phyloP scores from a whole-genome alignment of 2,888 invertebrate species.

The Tigriopus californicus region DNA sequence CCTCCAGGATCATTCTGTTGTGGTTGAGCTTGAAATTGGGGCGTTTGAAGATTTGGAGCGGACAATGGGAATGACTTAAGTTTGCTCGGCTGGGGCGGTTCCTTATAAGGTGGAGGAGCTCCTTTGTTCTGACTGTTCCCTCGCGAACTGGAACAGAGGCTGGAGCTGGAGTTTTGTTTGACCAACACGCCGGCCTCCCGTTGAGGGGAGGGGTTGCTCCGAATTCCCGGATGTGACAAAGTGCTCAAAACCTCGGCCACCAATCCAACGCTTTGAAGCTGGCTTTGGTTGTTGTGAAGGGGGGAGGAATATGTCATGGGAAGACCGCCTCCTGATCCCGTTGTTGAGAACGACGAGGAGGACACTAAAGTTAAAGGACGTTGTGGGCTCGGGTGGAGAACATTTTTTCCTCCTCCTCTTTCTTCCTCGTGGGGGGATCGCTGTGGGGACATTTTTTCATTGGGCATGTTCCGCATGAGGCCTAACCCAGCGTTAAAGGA shows the following conservation, averaged over 20 bases:
- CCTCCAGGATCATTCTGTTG: too few relatives aligned
- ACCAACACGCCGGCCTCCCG: not conserved
- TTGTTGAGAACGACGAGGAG: too few relatives aligned
- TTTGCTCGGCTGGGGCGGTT: not conserved
- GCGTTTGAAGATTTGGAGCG: too few relatives aligned
- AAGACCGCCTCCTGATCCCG: not conserved
- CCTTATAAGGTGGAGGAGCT: not conserved
- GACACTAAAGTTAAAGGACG: too few relatives aligned
- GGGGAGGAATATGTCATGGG: not conserved
- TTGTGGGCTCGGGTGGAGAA: too few relatives aligned
- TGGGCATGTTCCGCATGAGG: too few relatives aligned
- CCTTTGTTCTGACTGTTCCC: not conserved
- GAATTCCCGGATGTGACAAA: too few relatives aligned
- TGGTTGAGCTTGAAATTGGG: too few relatives aligned
- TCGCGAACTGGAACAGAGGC: not conserved
- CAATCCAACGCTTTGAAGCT: not conserved
- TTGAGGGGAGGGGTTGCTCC: too few relatives aligned
- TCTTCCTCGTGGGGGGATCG: not conserved
- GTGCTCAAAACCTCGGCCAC: not conserved
- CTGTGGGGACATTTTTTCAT: not conserved
- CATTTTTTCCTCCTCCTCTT: not conserved
- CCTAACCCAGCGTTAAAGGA: too few relatives aligned
- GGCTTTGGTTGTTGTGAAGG: not conserved
- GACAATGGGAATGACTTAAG: too few relatives aligned
- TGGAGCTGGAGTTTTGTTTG: not conserved